A percentile compares a stretch with the other conserved stretches of the same genome.
phyloP scores from a whole-genome alignment of 2,797 vertebrate genomes.

The Sebastes vulpes region DNA sequence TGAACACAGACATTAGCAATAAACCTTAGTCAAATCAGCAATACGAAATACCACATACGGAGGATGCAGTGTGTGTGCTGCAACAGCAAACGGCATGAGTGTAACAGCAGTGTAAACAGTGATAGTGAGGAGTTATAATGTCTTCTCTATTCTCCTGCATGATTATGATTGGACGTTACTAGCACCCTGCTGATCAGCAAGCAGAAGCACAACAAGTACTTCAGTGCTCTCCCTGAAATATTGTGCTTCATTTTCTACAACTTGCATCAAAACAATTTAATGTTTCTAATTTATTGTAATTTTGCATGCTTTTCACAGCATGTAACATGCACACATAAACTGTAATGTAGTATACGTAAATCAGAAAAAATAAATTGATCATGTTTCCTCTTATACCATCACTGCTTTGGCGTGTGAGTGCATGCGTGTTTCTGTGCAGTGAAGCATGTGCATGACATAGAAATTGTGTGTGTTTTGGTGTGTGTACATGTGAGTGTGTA shows the following conservation, averaged over 20 bases:
- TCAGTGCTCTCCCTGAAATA: neutral
- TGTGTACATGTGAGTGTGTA: neutral
- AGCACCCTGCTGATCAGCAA: neutral
- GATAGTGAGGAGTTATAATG: neutral
- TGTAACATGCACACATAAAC: neutral
- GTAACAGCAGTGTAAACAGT: neutral
- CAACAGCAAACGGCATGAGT: neutral
- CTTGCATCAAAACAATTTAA: neutral
- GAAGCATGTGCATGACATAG: neutral
- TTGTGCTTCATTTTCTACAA: neutral
- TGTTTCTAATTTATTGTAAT: neutral
- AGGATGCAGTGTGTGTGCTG: neutral
- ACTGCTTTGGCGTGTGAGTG: neutral
- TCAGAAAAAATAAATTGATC: neutral
- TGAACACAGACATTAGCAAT: neutral
- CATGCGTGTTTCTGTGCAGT: neutral
- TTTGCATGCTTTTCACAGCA: neutral
- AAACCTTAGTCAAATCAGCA: neutral
- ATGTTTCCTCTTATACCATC: neutral
- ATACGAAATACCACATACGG: neutral
- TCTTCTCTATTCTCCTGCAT: neutral
- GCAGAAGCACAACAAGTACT: neutral
- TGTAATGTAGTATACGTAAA: neutral
- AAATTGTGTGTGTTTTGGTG: neutral
- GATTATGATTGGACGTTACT: no score